Evolutionary conservation across 2,888 invertebrate species (phyloP), one percentile per base, ranked within the genome.

Genomic region (Dynastes grantii): DNA sequence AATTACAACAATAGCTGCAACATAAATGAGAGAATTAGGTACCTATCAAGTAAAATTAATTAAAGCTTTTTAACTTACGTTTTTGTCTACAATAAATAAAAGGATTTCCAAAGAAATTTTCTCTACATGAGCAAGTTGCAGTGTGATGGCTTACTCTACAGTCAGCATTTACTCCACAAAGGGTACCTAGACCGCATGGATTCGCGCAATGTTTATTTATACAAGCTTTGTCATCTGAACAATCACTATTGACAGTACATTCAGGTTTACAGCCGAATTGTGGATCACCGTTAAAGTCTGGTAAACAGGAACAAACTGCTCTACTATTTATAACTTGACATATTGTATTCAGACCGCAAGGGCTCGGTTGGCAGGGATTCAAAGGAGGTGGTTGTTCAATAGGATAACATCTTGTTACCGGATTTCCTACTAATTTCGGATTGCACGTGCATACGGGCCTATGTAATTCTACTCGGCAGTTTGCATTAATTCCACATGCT

Each of bases 181-280:
- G 89, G 81, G 92, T 92, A 64, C 92, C 92, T 51, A 92, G 89
- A 4, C 90, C 87, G 85, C 96, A 96, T 29, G 95, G 95, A 88
- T 95, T 93, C 78, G 91, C 88, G 85, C 96, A 96, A 85, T 94
- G 93, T 84, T 92, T 91, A 84, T 95, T 93, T 13, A 95, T 89
- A 86, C 97, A 97, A 16, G 95, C 93, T 87, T 94, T 92, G 83
- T 93, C 91, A 2, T 92, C 88, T 11, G 93, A 90, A 87, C 97
- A 97, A 84, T 96, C 96, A 0, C 95, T 94, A 87, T 96, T 96
- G 84, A 95, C 92, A n/a, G 92, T 90, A 87, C 96, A 95, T 89
- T 96, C 95, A 32, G 95, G 94, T 85, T 92, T 92, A 86, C 93
- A 96, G 83, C 95, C 95, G 75, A 91, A 89, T 81, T 92, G 92